These are phyloP conservation scores for Isotomurus palustris DNA, from an alignment of 2,888 invertebrate genomes.

Conservation along the genomic window DNA sequence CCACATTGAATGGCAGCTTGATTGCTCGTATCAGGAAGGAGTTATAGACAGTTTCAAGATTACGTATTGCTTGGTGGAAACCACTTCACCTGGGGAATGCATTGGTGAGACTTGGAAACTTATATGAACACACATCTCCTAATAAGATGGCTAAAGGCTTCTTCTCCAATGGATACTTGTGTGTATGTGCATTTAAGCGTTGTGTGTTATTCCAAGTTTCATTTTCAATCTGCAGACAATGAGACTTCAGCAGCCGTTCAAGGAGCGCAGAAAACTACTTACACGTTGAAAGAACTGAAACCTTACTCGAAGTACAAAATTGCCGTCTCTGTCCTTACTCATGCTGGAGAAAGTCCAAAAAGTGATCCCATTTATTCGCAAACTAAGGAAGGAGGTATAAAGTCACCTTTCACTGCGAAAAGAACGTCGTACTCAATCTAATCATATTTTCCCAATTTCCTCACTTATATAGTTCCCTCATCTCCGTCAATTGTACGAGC, in stretches of 20 bases:
- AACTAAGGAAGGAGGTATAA: conserved; percentile 53
- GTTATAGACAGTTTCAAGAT: conserved; percentile 69
- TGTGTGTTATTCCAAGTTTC: not conserved
- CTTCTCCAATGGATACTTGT: not conserved
- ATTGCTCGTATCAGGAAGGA: conserved; percentile 68
- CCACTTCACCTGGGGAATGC: conserved; percentile 14
- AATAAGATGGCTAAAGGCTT: not conserved
- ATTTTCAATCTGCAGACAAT: conserved; percentile 15
- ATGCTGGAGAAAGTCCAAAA: conserved; percentile 52
- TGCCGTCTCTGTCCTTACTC: conserved; percentile 61
- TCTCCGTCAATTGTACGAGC: conserved; percentile 58
- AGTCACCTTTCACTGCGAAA: too few relatives aligned
- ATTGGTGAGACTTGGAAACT: conserved; percentile 19
- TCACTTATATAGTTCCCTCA: conserved; percentile 53
- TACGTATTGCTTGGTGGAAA: conserved; percentile 64
- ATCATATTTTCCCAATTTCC: too few relatives aligned
- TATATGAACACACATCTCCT: not conserved
- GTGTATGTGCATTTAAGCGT: not conserved
- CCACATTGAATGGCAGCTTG: conserved; percentile 69
- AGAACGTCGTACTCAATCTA: too few relatives aligned
- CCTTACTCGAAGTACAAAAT: conserved; percentile 73
- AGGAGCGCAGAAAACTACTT: conserved; percentile 33
- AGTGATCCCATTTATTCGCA: conserved; percentile 62
- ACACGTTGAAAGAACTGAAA: conserved; percentile 55
- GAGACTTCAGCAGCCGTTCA: conserved; percentile 31